A percentile compares a stretch with the other conserved stretches of the same genome.
These are phyloP conservation scores for Oryzias woworae DNA, from an alignment of 2,113 vertebrate species.

Conservation along the genomic window DNA sequence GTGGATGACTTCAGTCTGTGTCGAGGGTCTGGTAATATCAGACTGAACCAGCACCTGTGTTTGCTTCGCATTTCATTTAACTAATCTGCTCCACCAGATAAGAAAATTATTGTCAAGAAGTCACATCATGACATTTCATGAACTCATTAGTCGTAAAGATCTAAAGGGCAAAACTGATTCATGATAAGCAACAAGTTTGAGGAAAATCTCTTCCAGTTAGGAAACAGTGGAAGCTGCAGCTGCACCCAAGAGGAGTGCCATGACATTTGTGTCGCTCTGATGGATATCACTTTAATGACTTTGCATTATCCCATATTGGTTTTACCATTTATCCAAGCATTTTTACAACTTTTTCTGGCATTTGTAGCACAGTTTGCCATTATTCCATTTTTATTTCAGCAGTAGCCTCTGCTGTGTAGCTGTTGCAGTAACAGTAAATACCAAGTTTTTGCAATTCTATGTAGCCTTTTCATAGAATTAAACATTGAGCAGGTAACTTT, in stretches of 20 bases:
- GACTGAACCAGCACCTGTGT: not conserved
- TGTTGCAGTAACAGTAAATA: too few species aligned
- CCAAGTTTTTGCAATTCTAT: too few species aligned
- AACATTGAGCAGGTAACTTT: too few species aligned
- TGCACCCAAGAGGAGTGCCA: not conserved
- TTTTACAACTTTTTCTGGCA: too few species aligned
- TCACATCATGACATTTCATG: not conserved
- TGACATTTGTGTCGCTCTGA: slow-evolving; percentile 7
- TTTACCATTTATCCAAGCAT: not conserved
- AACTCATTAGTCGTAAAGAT: slow-evolving; percentile 8
- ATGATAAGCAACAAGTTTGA: slow-evolving; percentile 6
- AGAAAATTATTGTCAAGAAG: not conserved
- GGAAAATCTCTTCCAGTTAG: not conserved
- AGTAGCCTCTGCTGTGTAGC: too few species aligned
- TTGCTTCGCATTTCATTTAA: not conserved
- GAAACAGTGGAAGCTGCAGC: not conserved
- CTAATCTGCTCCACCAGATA: slow-evolving; percentile 7
- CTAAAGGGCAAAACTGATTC: slow-evolving; percentile 11
- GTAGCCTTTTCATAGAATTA: too few species aligned
- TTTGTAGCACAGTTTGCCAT: too few species aligned
- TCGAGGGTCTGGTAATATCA: slow-evolving; percentile 34
- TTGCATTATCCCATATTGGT: not conserved
- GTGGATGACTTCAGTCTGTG: slow-evolving; percentile 15
- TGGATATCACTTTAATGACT: not conserved
- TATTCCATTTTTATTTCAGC: too few species aligned